Evolutionary conservation across 2,113 vertebrate genomes (phyloP), one percentile per base, ranked within the genome.

Genomic region (Xyrauchen texanus): DNA sequence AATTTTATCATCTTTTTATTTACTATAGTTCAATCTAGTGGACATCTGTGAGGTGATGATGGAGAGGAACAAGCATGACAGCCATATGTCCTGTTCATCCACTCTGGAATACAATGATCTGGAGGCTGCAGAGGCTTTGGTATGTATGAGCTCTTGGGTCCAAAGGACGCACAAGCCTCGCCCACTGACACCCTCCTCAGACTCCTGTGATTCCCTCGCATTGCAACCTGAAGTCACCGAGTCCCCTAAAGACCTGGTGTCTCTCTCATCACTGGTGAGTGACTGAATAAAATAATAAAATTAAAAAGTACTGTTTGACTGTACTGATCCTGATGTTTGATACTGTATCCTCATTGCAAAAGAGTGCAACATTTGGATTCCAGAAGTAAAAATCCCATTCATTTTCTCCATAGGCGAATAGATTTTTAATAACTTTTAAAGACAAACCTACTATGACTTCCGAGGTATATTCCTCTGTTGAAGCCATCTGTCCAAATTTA

Each of bases 91-190:
- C 0, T 88, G 90, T 1, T 92, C 94, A 83, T 92, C 94, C 81
- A 63, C 91, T 71, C 51, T 97, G 68, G 94, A 96, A 86, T 93
- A 96, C 86, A 96, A 95, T 0, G 98, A 98, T 88, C 95, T 99
- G 0, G 98, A 98, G 88, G 98, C 98, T 0, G 97, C 96, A 0
- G 96, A 98, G 88, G 96, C 95, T 0, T 95, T 99, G 10, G 96
- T 99, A 82, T 98, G 96, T 87, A 99, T 99, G 98, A 98, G 98
- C 88, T 95, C 96, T 80, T 97, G 96, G 97, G 96, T 95, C 83
- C 97, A 97, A 78, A 94, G 94, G 70, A 88, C 87, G 0, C 95
- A 93, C 83, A 94, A 94, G 75, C 87, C 94, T 72, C 94, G 98
- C 78, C 96, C 98, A 0, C 94, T 98, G 61, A 99, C 98, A 0